Base-by-base conservation (phyloP, 1,140 invertebrate genomes). In the Dendrolimus punctatus region DNA sequence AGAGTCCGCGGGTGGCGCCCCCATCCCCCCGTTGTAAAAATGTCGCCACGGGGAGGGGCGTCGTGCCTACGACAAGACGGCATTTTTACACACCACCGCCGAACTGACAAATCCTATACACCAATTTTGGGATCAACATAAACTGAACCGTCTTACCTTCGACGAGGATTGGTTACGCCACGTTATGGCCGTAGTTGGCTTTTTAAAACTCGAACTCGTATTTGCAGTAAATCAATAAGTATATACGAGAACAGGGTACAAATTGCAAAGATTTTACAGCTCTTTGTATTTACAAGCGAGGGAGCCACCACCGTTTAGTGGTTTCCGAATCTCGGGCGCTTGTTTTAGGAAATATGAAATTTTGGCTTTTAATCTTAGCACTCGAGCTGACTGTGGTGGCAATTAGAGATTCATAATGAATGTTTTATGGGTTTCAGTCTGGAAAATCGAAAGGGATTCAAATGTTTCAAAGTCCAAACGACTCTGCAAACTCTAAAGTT, bases 141-240 rank as follows among this genome's bases (percentile, higher is more conserved):
- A 68, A 67, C 57, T 70, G 58, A 55, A 60, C 72, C 60, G 38
- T 76, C 52, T 40, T 23, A 6, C 51, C 7, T 38, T 6, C 50
- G 7, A 40, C 6, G 40, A 78, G 62, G 59, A 50, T 48, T 38
- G 10, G 72, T 40, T 48, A 58, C 23, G 53, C 49, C 49, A 10
- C 7, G 8, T 5, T 5, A 6, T 38, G 6, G 1, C 7, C 23
- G 41, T 23, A 23, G 55, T 73, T 73, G 69, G 76, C 71, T 81
- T 83, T 79, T 80, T 66, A 75, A 82, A 85, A 78, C 66, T 68
- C 66, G 60, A 60, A 68, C 59, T 68, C 58, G 65, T 74, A 73
- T 79, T 80, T 80, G 80, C 74, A 59, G 80, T 82, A 81, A 80
- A 83, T 83, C 82, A 73, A 85, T 85, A 85, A 80, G 75, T 83